Percentiles rank a stretch among this genome's conserved stretches.
These are phyloP conservation scores for Xanthostigma xanthostigma DNA, from an alignment of 2,888 invertebrate genomes.

Conservation along the genomic window DNA sequence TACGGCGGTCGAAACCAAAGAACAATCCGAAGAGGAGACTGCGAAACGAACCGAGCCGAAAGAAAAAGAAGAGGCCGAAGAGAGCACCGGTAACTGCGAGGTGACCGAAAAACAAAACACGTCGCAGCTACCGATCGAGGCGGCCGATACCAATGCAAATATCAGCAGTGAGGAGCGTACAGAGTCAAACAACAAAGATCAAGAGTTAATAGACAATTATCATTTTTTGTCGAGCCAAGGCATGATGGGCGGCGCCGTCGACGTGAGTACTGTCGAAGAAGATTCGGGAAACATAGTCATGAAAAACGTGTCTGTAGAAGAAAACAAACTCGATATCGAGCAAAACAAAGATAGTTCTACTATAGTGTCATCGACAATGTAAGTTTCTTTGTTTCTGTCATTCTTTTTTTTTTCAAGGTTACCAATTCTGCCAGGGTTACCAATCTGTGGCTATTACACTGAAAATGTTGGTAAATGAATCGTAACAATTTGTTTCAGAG, in stretches of 20 bases:
- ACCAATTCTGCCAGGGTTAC: no score
- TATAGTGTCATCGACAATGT: no score
- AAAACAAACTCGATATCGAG: no score
- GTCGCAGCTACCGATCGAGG: no score
- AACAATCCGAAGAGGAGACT: background rate
- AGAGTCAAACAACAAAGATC: background rate
- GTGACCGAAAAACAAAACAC: background rate
- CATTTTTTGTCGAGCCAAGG: background rate
- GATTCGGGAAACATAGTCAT: no score
- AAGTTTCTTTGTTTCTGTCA: no score
- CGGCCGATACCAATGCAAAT: background rate
- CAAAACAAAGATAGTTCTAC: no score
- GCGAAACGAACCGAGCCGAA: background rate
- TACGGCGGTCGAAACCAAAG: background rate
- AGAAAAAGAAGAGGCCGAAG: background rate
- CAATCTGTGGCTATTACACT: no score
- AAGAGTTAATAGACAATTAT: background rate
- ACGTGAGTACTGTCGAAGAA: background rate
- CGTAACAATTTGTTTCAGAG: no score
- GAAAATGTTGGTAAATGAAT: no score
- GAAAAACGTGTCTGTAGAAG: no score
- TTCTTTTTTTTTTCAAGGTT: no score
- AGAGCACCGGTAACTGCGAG: background rate
- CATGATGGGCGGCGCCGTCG: background rate
- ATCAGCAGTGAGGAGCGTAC: background rate